A percentile compares a stretch with the other conserved stretches of the same genome.
Conservation (phyloP, 1,140 invertebrate species). For the Gryllus bimaculatus region DNA sequence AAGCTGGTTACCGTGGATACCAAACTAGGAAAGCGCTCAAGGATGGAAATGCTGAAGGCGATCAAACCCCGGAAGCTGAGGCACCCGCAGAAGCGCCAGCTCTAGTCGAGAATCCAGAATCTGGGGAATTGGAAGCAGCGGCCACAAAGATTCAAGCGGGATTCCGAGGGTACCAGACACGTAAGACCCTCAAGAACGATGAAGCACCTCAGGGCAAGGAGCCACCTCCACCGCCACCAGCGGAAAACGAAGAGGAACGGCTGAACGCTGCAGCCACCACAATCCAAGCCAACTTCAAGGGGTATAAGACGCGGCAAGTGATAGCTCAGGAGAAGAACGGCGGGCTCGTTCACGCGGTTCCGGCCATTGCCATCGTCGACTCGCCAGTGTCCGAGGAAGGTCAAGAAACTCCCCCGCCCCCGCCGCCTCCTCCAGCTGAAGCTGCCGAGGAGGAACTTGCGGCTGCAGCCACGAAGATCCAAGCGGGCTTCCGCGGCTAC, state of each 20-base stretch:
- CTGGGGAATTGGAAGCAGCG: background rate
- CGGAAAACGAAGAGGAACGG: background rate
- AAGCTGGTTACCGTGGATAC: conserved; percentile 62
- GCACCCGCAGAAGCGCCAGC: background rate
- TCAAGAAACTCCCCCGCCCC: background rate
- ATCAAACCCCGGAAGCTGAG: background rate
- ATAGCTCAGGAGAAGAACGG: background rate
- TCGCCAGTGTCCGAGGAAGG: background rate
- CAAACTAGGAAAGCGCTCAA: conserved; percentile 44
- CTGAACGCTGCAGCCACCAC: conserved; percentile 23
- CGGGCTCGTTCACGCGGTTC: background rate
- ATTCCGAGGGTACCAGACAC: conserved; percentile 2
- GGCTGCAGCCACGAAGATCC: conserved; percentile 39
- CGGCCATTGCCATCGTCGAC: background rate
- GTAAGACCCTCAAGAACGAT: background rate
- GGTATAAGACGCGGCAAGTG: conserved; percentile 23
- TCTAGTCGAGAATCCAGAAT: background rate
- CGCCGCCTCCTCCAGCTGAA: background rate
- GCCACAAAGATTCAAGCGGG: background rate
- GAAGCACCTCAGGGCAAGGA: background rate
- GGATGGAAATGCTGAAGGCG: conserved; percentile 23
- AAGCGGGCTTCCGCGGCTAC: conserved; percentile 37
- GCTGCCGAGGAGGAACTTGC: conserved; percentile 22
- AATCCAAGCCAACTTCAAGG: conserved; percentile 26
- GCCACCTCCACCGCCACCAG: background rate